phyloP scores from a whole-genome alignment of 2,797 vertebrate genomes.

The Novumbra hubbsi region DNA sequence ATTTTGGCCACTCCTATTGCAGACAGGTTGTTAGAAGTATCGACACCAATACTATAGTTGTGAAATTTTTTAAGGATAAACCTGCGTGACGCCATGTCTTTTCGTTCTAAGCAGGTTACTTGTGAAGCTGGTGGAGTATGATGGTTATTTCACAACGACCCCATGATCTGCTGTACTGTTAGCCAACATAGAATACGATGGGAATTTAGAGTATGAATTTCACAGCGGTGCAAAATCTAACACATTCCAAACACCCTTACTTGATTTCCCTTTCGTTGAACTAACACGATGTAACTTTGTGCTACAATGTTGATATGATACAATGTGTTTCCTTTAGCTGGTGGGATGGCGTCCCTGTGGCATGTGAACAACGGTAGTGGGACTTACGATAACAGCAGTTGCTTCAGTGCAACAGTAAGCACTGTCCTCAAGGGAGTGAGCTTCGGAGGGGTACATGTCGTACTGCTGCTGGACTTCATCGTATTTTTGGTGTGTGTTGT shows the following conservation, averaged over 20 bases:
- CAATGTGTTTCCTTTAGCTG: conserved; percentile 14
- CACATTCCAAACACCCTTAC: not conserved
- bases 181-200: not conserved
- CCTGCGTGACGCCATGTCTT: not conserved
- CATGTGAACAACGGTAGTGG: conserved; percentile 39
- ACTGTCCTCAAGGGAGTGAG: conserved; percentile 81
- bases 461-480: conserved; percentile 85
- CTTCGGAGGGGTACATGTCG: conserved; percentile 89
- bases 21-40: no score
- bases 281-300: not conserved
- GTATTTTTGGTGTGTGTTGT: conserved; percentile 82
- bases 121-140: no score
- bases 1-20: no score
- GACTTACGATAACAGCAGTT: conserved; percentile 67
- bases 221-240: not conserved
- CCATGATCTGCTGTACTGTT: not conserved
- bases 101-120: no score
- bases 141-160: no score
- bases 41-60: not conserved
- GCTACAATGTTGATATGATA: not conserved
- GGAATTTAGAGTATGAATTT: not conserved
- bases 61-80: not conserved
- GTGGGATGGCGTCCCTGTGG: conserved; percentile 62
- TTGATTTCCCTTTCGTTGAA: not conserved
- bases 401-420: conserved; percentile 78